Percentiles rank a stretch among this genome's conserved stretches.
Evolutionary conservation across 2,113 vertebrate species (phyloP).

Genomic region (Camarhynchus parvulus): DNA sequence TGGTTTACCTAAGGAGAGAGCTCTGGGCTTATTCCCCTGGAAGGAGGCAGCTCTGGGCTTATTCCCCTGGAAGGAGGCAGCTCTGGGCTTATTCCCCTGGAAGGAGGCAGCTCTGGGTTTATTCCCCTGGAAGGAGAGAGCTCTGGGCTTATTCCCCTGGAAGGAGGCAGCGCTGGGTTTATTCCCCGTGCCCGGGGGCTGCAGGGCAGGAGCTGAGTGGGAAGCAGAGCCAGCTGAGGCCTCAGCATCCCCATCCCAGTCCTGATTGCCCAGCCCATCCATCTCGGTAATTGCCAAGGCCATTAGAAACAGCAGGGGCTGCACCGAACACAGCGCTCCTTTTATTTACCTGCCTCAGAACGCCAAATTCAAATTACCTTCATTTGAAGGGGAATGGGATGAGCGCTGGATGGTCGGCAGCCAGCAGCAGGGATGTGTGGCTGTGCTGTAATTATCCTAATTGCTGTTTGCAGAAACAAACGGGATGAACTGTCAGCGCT

Average conservation of each 20-base stretch:
- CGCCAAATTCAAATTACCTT: neutral
- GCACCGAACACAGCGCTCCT: neutral
- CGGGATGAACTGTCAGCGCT: neutral
- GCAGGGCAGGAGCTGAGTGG: neutral
- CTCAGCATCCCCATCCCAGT: neutral
- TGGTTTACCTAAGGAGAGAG: too few species aligned
- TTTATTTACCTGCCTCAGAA: neutral
- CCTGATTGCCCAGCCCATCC: neutral
- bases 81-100: too few species aligned
- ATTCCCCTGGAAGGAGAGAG: too few species aligned
- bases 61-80: too few species aligned
- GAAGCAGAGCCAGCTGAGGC: neutral
- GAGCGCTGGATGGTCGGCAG: neutral
- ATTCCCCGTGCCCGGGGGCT: accelerated
- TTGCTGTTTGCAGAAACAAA: neutral
- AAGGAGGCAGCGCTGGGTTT: too few species aligned
- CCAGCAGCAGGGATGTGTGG: neutral
- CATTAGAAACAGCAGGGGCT: neutral
- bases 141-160: too few species aligned
- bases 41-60: too few species aligned
- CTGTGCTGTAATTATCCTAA: neutral
- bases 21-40: accelerated
- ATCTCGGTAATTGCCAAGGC: neutral
- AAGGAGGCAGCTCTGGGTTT: too few species aligned
- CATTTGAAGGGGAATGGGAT: neutral